phyloP scores from a whole-genome alignment of 2,888 invertebrate genomes.

The Athetis lepigone region DNA sequence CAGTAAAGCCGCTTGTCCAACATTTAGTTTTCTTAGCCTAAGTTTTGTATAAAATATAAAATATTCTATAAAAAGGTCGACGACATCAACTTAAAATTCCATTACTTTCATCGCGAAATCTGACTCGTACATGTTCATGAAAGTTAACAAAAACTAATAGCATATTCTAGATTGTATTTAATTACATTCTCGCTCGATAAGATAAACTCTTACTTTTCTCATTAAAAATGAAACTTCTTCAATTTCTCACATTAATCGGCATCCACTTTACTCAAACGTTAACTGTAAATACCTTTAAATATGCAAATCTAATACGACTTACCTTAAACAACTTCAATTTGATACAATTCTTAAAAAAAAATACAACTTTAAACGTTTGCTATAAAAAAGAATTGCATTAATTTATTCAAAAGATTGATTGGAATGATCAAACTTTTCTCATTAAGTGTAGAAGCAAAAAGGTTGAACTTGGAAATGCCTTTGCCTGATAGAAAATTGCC shows the following conservation, averaged over 20 bases:
- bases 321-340: conserved; percentile 63
- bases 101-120: background rate
- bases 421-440: conserved; percentile 66
- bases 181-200: background rate
- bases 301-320: conserved; percentile 69
- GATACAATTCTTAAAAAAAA: conserved; percentile 57
- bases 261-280: conserved; percentile 66
- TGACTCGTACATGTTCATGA: background rate
- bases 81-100: background rate
- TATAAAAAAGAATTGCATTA: conserved; percentile 62
- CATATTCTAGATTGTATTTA: background rate
- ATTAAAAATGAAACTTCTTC: conserved; percentile 55
- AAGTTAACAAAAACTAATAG: conserved; percentile 8
- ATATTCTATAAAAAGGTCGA: too few species aligned
- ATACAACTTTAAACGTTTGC: conserved; percentile 49
- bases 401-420: conserved; percentile 69
- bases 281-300: conserved; percentile 61
- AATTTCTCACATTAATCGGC: conserved; percentile 64
- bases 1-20: too few species aligned
- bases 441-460: conserved; percentile 54
- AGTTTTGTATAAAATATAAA: too few species aligned
- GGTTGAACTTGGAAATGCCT: conserved; percentile 42
- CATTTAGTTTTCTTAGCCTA: too few species aligned
- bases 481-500: conserved; percentile 33
- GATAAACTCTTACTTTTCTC: background rate